Conservation (phyloP, 2,113 vertebrate species). For the Menidia beryllina region DNA sequence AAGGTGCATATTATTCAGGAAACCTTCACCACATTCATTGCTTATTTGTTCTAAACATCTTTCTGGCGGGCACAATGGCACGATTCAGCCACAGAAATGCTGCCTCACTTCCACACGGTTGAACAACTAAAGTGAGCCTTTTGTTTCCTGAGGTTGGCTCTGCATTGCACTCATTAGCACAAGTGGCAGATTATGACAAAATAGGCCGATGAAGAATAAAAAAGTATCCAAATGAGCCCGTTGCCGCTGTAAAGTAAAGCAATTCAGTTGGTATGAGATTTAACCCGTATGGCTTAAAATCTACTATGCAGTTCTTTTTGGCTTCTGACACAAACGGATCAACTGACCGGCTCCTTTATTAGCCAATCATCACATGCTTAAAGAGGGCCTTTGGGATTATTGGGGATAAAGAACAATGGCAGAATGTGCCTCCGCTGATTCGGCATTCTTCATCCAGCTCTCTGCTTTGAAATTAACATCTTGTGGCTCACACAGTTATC, state of each 20-base stretch:
- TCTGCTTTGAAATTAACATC: conserved; percentile 50
- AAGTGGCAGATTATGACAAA: not conserved
- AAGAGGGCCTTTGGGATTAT: conserved; percentile 68
- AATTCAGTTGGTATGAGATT: not conserved
- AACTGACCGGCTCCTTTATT: conserved; percentile 60
- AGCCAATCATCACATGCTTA: conserved; percentile 74
- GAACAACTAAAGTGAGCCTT: conserved; percentile 12
- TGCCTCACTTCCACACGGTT: conserved; percentile 22
- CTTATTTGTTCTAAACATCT: not conserved
- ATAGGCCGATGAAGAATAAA: not conserved
- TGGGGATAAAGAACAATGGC: conserved; percentile 56
- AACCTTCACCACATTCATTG: not conserved
- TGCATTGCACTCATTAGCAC: conserved; percentile 11
- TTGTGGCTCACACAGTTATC: conserved; percentile 42
- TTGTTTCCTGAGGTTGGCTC: conserved; percentile 31
- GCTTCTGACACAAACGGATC: conserved; percentile 41
- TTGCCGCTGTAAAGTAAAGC: not conserved
- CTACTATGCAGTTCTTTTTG: not conserved
- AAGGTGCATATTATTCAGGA: not conserved
- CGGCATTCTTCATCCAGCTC: conserved; percentile 35
- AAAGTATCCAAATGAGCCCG: not conserved
- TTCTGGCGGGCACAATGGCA: not conserved
- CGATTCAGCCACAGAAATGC: conserved; percentile 30
- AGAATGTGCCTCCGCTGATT: conserved; percentile 47
- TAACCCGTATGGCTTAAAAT: not conserved